Base-by-base conservation (phyloP, 2,113 vertebrate genomes). In the Chamaea fasciata region DNA sequence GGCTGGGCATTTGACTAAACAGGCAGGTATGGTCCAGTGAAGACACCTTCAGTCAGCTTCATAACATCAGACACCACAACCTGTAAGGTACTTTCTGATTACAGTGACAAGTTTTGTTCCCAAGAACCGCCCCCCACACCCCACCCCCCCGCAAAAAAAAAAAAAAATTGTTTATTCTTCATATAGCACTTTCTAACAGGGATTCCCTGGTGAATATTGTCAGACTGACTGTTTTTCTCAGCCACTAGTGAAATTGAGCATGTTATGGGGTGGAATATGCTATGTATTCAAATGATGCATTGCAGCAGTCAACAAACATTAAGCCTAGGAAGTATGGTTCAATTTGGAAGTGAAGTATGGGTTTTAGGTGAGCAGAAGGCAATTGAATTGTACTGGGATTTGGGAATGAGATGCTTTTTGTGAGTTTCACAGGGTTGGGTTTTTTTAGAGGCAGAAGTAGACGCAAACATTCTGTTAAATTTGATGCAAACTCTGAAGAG, bases 361-460 rank as follows among this genome's bases (percentile, higher is more conserved):
- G 41, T 3, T 94, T 93, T 71, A 88, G 85, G 93, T 94, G 85
- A 92, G 76, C 56, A 92, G 71, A 83, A 83, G 39, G 70, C 63
- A 77, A 13, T 50, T 56, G 75, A 83, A 50, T 62, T 0, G 0
- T 80, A 67, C 14, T 47, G 55, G 71, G 18, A 71, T 83, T 94
- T 83, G 50, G 44, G 65, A 94, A 78, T 70, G 33, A 91, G 39
- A 41, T 80, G 31, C 5, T 80, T 39, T 64, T 94, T 63, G 59
- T 90, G 59, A 92, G 35, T 88, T 93, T 86, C 64, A 64, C 4
- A 3, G 53, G 22, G 23, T 35, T 65, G 47, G 11, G 2, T 10
- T 68, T 89, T 91, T 80, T 90, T 74, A 75, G 80, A 90, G 49
- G 28, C 83, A 63, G 44, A 46, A 46, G 42, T 55, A 83, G 24